Base-by-base conservation (phyloP, 53 echinoderm and acorn worm genomes). In the Henricia sp. region DNA sequence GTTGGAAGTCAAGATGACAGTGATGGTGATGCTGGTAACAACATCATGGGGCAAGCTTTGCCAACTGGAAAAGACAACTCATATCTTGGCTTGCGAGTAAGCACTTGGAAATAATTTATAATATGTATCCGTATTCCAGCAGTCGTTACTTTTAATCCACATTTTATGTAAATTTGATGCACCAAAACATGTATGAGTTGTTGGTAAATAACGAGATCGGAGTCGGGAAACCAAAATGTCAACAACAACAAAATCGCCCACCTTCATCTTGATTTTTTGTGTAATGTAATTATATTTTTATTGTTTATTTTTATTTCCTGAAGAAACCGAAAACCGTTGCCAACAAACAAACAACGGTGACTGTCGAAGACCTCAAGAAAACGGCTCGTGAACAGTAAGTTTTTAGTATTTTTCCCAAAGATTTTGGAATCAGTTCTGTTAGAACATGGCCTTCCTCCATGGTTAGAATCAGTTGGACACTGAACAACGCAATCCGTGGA, bases 311-410 rank as follows among this genome's bases (percentile, higher is more conserved):
- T 4, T 9, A 3, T 3, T 16, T 16, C 3, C 19, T 1, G 12
- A 27, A 80, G 80, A 80, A 62, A 42, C 16, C 33, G 44, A 80
- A 63, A 48, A 63, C 48, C 21, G 64, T 80, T 9, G 80, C 80
- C 19, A 59, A 80, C 65, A 64, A 80, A 32, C 80, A 80, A 57
- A 80, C 63, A n/a, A 32, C 32, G 4, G 80, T 64, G 26, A 63
- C n/a, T 46, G 63, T n/a, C 10, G 65, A 43, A 33, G 80, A 80
- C 23, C 19, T 80, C 19, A 62, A 57, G 12, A 80, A 62, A 46
- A 48, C 80, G 3, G 32, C 80, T 29, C 8, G 28, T 17, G 64
- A 80, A 64, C 80, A 60, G 80, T 80, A 46, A 80, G 80, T 80
- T 46, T 37, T 6, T 33, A 30, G 44, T 13, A 44, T 6, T 44